Base-by-base conservation (phyloP, 1,140 invertebrate genomes). In the Agraylea sexmaculata region DNA sequence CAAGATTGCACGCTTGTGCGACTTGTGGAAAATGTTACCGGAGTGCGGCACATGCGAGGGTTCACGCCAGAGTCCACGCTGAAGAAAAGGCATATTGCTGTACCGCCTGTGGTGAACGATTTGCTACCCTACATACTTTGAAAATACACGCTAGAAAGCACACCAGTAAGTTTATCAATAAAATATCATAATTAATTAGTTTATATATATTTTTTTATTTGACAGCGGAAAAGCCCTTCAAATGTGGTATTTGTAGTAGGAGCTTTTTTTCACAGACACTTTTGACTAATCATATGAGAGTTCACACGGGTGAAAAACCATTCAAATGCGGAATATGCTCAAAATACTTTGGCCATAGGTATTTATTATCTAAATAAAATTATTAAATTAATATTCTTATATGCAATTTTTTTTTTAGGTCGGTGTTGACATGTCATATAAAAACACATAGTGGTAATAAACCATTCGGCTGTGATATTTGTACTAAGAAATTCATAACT, bases 401-500 rank as follows among this genome's bases (percentile, higher is more conserved):
- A n/a, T 27, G 6, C 15, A 41, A 23, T 40, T 35, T 29, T 32
- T 7, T 45, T 42, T 43, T 15, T 36, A 49, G 47, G 29, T 49
- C 47, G 5, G 47, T 49, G 4, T 30, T 49, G 6, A 34, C 39
- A 2, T 43, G 43, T 25, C 47, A 49, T 37, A 39, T 45, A 12
- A 34, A 41, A 23, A 49, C 39, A 23, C 47, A 49, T 33, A 43
- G n/a, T 12, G 60, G 60, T 11, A 60, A 63, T 38, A 55, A 60
- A 38, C 57, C 59, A 2, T 62, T 60, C 48, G 55, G 50, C 0
- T 63, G 60, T 22, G 60, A 63, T 37, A 37, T 61, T n/a, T 79
- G 77, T 51, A 63, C 67, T 1, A 63, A 71, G 12, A 64, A 62
- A 7, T 78, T 77, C 53, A 66, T 72, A 1, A 73, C 73, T 32